Evolutionary conservation across 2,888 invertebrate species (phyloP), one percentile per base, ranked within the genome.

Genomic region (Sarcophaga carnaria): DNA sequence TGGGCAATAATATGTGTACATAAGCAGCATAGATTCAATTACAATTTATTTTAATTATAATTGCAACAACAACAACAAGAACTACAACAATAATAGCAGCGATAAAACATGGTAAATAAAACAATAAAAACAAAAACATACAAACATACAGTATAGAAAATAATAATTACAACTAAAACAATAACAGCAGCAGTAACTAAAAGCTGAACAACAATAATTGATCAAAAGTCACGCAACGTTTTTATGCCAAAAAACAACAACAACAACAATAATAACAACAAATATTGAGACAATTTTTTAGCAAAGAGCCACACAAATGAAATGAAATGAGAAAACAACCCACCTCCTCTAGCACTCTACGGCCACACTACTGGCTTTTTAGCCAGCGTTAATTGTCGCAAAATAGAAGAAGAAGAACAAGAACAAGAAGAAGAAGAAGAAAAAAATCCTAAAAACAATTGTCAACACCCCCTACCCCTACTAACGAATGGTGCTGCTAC

Each of bases 141-240:
- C 66, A 62, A 17, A 60, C 69, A 70, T 6, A 85, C 54, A 79
- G 49, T 80, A 81, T 14, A 54, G 17, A 54, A 75, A 71, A 81
- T 84, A 78, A 85, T 82, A 81, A 81, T 82, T 82, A 82, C 78
- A 85, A 82, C 75, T 79, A 79, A 78, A 82, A 69, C 75, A 82
- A 79, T 70, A 83, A 12, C 37, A 37, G 37, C 37, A 37, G 8
- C 37, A 37, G 47, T 54, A 86, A 84, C 81, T 79, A 84, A 80
- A 82, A 72, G 84, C 84, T 84, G 80, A 80, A 85, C 84, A 84
- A 82, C 82, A 87, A 84, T 87, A 87, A 87, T 87, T 87, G 87
- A 84, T 87, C 87, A 84, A 87, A 87, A 87, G 87, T 84, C 87
- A 87, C 87, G 87, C 87, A 87, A 87, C 37, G 81, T 79, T 84